phyloP scores from a whole-genome alignment of 2,888 invertebrate genomes.

The Cheiracanthium punctorium region DNA sequence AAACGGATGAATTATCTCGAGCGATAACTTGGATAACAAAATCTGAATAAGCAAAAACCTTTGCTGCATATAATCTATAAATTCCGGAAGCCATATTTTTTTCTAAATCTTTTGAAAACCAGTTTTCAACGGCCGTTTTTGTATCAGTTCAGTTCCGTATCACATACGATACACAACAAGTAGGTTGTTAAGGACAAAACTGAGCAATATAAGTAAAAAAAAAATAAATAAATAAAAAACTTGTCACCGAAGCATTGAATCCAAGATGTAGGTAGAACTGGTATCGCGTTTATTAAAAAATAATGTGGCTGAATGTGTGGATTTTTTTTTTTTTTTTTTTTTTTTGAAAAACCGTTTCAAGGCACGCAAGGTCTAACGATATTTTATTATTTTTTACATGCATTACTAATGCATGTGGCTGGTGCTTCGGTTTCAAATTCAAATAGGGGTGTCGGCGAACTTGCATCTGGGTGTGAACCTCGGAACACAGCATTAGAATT shows the following conservation, averaged over 20 bases:
- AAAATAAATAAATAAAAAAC: background rate
- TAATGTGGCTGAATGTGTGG: background rate
- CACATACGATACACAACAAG: background rate
- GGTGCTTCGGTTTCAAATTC: background rate
- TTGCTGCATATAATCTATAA: no score
- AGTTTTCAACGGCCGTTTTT: background rate
- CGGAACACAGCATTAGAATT: background rate
- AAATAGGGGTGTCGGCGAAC: background rate
- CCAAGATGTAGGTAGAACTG: background rate
- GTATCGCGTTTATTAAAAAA: background rate
- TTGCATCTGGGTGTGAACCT: background rate
- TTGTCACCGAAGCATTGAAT: background rate
- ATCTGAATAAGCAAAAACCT: no score
- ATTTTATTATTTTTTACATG: no score
- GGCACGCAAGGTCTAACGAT: background rate
- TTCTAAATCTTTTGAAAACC: no score
- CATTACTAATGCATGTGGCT: background rate
- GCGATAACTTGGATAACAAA: no score
- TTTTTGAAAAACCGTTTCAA: background rate
- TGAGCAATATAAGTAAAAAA: background rate
- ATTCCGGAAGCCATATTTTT: background rate
- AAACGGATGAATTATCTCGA: no score
- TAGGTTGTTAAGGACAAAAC: background rate
- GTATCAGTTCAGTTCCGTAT: background rate
- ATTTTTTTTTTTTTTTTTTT: background rate